Evolutionary conservation across 1,140 invertebrate species (phyloP), one percentile per base, ranked within the genome.

Genomic region (Dreissena rostriformis): DNA sequence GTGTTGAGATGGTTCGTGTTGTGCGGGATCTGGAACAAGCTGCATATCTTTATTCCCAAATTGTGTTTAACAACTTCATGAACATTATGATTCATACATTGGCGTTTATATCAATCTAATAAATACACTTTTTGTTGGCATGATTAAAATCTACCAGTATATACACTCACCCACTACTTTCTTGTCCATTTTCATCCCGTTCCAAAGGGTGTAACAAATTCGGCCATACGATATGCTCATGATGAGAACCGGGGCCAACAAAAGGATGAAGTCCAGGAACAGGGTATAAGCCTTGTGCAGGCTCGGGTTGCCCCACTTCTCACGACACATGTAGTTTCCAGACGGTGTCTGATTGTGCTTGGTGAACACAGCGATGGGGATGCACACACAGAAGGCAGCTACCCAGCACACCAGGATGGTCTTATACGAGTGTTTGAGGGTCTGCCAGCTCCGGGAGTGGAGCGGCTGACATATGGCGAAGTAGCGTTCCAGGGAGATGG

Each of bases 381-480:
- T 94, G 92, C 96, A 90, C 49, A 90, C 29, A n/a, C 88, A n/a
- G 29, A 85, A 86, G 0, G 92, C 87, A n/a, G 87, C 53, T 0
- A 86, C 26, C 92, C 92, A 93, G 80, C 88, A 90, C 0, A 91
- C 81, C 12, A 79, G 88, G 15, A 93, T 90, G 29, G 86, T 97
- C 93, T 97, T 97, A 94, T 97, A 98, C 19, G 97, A 96, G 92
- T 98, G 97, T 80, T 96, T 97, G 80, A 97, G 95, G 0, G 97
- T 98, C 94, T 98, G 97, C 97, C 97, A 98, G 96, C 95, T 84
- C 15, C 93, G 85, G 2, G 92, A 92, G 39, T 90, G 88, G 8
- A 98, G 91, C 0, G 97, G 97, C 74, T 96, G 95, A 90, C 97
- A 98, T 86, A 98, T 98, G 39, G 97, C 97, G 91, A 97, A 98